phyloP scores from a whole-genome alignment of 2,888 invertebrate genomes.

The Periphyllus acericola region DNA sequence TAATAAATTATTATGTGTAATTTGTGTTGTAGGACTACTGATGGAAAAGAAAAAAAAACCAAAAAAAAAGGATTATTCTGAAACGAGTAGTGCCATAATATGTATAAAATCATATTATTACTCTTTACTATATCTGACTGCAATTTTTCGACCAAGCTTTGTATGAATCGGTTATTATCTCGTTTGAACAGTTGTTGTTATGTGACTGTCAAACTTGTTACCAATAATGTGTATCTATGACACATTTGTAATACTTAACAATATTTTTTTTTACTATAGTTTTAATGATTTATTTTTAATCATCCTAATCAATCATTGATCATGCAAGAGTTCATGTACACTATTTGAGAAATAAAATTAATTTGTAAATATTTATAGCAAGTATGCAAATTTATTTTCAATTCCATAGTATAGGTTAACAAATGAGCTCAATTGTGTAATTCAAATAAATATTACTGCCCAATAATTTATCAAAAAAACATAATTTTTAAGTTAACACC shows the following conservation, averaged over 20 bases:
- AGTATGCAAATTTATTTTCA: slow-evolving; percentile 37
- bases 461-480: slow-evolving; percentile 18
- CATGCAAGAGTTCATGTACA: background rate
- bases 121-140: slow-evolving; percentile 28
- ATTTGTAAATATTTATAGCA: slow-evolving; percentile 1
- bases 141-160: slow-evolving; percentile 45
- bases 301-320: slow-evolving; percentile 24
- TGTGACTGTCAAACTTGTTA: slow-evolving; percentile 51
- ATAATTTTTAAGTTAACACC: slow-evolving; percentile 32
- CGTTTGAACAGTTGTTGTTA: slow-evolving; percentile 46
- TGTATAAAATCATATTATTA: slow-evolving; percentile 48
- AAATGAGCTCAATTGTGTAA: slow-evolving; percentile 52
- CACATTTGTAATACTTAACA: slow-evolving; percentile 39
- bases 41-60: slow-evolving; percentile 88
- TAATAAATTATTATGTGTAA: background rate
- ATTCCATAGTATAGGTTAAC: slow-evolving; percentile 26
- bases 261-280: slow-evolving; percentile 35
- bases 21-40: slow-evolving; percentile 77
- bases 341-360: background rate
- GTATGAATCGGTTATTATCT: slow-evolving; percentile 44
- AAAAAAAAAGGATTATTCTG: slow-evolving; percentile 89
- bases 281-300: slow-evolving; percentile 35
- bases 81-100: slow-evolving; percentile 57
- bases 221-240: slow-evolving; percentile 43
- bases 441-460: slow-evolving; percentile 48